Evolutionary conservation across 2,888 invertebrate genomes (phyloP).

Genomic region (Metalampra italica): DNA sequence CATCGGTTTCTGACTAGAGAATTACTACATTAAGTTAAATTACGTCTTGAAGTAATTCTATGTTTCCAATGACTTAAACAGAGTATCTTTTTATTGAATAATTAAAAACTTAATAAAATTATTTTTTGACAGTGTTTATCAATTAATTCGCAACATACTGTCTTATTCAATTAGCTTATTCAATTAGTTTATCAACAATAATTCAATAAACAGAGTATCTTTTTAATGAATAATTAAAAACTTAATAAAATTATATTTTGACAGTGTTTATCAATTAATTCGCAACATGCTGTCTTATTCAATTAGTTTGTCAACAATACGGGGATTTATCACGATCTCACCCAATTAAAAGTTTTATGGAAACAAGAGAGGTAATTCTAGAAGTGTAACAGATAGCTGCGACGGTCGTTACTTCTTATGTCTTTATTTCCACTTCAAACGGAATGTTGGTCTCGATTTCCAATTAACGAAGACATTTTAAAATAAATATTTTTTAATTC

Average conservation of each 20-base stretch:
- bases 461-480: background rate
- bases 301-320: slow-evolving; percentile 17
- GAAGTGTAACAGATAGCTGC: background rate
- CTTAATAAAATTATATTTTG: too few species aligned
- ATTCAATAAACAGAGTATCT: too few species aligned
- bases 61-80: too few species aligned
- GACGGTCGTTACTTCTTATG: too few species aligned
- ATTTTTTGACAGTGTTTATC: too few species aligned
- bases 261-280: too few species aligned
- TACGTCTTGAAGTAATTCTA: too few species aligned
- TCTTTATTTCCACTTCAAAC: background rate
- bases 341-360: slow-evolving; percentile 17
- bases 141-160: background rate
- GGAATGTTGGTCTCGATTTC: background rate
- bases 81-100: too few species aligned
- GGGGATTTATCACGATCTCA: slow-evolving; percentile 12
- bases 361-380: slow-evolving; percentile 4
- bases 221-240: too few species aligned
- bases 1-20: too few species aligned
- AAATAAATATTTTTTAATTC: background rate
- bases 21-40: too few species aligned
- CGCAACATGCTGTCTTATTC: slow-evolving; percentile 10
- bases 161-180: slow-evolving; percentile 20
- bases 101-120: too few species aligned
- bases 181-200: slow-evolving; percentile 16